Evolutionary conservation across 2,888 invertebrate species (phyloP), one percentile per base, ranked within the genome.

Genomic region (Cactoblastis cactorum): DNA sequence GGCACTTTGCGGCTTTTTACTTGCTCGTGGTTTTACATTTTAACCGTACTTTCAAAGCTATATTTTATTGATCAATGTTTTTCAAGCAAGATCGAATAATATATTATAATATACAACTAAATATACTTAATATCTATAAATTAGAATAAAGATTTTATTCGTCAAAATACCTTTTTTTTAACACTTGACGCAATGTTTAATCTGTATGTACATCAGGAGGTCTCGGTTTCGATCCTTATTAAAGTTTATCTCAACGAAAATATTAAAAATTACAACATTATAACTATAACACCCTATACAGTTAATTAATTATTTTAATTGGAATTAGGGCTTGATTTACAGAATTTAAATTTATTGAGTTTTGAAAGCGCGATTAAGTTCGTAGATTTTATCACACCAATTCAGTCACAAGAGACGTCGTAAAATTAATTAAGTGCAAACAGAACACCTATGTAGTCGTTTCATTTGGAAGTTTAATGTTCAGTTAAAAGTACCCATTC

Each of bases 361-460:
- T 8, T 37, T 37, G 28, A 43, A n/a, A 9, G 37, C 1, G 9
- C 6, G 12, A 33, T 5, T 28, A 46, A 35, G 46, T 57, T 57
- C 51, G 50, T 48, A 37, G 52, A 56, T 57, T 61, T 61, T 59
- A 61, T 54, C 51, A 55, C 56, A 43, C 50, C 58, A 59, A 55
- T 56, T 59, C 49, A 49, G 33, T 51, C 52, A 55, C 55, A 54
- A 50, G 49, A 24, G 49, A 28, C 43, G 17, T 51, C 58, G 53
- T 59, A 59, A 61, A 59, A 45, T 61, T 61, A 61, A 61, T 61
- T 59, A 59, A 59, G 55, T 56, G 51, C 53, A 48, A 57, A 57
- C 51, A 51, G 53, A 55, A 56, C 47, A 52, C 52, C 49, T 51
- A 37, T 11, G 17, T 3, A 17, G 37, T 9, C 15, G 37, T 37